A percentile compares a stretch with the other conserved stretches of the same genome.
Conservation (phyloP, 2,888 invertebrate genomes). For the Drosophila subsilvestris region DNA sequence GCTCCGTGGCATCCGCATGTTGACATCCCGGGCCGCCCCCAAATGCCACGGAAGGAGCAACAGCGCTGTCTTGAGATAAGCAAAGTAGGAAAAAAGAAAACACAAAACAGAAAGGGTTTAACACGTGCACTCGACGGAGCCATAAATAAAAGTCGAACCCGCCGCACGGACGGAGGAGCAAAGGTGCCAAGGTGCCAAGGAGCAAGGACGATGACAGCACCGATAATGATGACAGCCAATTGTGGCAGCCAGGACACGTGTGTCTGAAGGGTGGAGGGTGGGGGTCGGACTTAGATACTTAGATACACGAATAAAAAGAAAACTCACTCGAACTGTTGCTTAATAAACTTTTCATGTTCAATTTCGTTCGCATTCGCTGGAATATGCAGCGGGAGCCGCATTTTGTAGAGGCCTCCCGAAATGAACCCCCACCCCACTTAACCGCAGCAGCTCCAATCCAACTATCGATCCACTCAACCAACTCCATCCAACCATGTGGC, state of each 20-base stretch:
- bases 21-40: constrained; percentile 50
- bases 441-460: neutral
- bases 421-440: neutral
- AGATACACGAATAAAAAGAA: too few relatives aligned
- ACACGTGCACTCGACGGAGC: constrained; percentile 67
- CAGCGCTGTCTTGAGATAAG: constrained; percentile 52
- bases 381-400: neutral
- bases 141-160: constrained; percentile 70
- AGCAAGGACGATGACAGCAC: constrained; percentile 56
- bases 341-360: neutral
- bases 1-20: constrained; percentile 57
- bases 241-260: constrained; percentile 30
- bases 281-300: too few relatives aligned
- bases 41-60: constrained; percentile 58
- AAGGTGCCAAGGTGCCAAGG: constrained; percentile 16
- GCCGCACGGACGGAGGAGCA: constrained; percentile 22
- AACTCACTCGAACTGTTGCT: neutral
- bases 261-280: neutral
- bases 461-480: constrained; percentile 1
- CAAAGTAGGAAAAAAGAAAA: constrained; percentile 14
- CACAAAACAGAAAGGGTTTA: constrained; percentile 65
- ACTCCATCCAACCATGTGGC: constrained; percentile 5
- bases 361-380: neutral
- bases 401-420: too few relatives aligned
- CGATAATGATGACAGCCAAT: constrained; percentile 73